Evolutionary conservation across 2,888 invertebrate species (phyloP), one percentile per base, ranked within the genome.

Genomic region (Pandemis heparana): DNA sequence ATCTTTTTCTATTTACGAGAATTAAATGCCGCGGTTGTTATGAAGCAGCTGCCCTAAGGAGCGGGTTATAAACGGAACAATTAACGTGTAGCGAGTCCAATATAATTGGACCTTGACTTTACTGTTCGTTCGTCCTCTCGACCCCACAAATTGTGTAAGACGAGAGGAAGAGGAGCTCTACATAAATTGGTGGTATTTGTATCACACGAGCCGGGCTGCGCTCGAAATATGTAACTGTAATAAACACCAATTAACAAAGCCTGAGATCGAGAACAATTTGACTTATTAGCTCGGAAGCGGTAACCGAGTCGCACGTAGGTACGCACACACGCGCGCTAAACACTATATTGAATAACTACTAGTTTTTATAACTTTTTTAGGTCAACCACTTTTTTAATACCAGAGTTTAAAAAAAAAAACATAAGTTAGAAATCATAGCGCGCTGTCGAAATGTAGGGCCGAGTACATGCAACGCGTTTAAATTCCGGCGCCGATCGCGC

Each of bases 1-100:
- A 94, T 92, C 91, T 92, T 89, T 90, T 90, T 92, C 91, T 94
- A 92, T 93, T 92, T 92, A 93, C 89, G 87, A 92, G 91, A 91
- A 90, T 92, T 91, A 92, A 92, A 92, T 89, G 88, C 90, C 86
- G 86, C 84, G 88, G 86, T 88, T 92, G 92, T 89, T 92, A 92
- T 84, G 88, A 90, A 88, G 87, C 94, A 93, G 92, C 93, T 92
- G 93, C 93, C 89, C 86, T 86, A 87, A 89, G 87, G 85, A 91
- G 90, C 88, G 88, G 88, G 91, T 87, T 93, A 91, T 92, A 91
- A 92, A 91, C 87, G 87, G 89, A 90, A 91, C 93, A 92, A 93
- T 94, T 92, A 93, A 89, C 87, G 86, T 81, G 80, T 79, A 81
- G 79, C 78, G 77, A 82, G 84, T 78, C 91, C 90, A 89, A 81